Percentiles rank a stretch among this genome's conserved stretches.
These are phyloP conservation scores for Hemibagrus guttatus DNA, from an alignment of 2,797 vertebrate genomes.

Conservation along the genomic window DNA sequence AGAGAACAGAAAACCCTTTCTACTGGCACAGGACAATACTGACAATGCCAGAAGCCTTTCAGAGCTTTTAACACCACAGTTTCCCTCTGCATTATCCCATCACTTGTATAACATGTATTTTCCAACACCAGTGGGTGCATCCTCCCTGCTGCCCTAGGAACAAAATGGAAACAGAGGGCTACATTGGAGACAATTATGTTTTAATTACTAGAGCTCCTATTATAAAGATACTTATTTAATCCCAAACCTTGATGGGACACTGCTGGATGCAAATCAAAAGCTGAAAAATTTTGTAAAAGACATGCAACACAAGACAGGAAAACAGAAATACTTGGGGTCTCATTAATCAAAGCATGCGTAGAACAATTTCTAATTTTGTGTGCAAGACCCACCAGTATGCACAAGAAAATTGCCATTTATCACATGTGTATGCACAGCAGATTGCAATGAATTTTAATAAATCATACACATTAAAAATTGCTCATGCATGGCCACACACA, in stretches of 20 bases:
- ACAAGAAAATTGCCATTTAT: not conserved
- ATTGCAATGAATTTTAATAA: not conserved
- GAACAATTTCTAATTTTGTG: not conserved
- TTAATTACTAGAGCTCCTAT: slow-evolving; percentile 16
- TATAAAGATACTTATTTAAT: slow-evolving; percentile 1
- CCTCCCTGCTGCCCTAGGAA: slow-evolving; percentile 4
- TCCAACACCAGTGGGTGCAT: slow-evolving; percentile 23
- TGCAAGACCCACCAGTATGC: not conserved
- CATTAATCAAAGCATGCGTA: not conserved
- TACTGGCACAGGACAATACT: slow-evolving; percentile 76
- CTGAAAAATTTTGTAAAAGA: not conserved
- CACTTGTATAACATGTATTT: slow-evolving; percentile 40
- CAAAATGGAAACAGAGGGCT: not conserved
- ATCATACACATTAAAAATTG: not conserved
- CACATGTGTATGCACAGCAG: not conserved
- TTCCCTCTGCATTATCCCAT: slow-evolving; percentile 58
- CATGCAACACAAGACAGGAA: not conserved
- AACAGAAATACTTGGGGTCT: not conserved
- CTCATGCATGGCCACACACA: not conserved
- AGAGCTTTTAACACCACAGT: slow-evolving; percentile 71
- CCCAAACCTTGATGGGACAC: slow-evolving; percentile 7
- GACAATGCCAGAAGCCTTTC: slow-evolving; percentile 77
- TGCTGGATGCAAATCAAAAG: not conserved
- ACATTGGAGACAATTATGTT: not conserved
- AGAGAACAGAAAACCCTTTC: slow-evolving; percentile 75